Evolutionary conservation across 2,797 vertebrate genomes (phyloP).

Genomic region (Tapera naevia): DNA sequence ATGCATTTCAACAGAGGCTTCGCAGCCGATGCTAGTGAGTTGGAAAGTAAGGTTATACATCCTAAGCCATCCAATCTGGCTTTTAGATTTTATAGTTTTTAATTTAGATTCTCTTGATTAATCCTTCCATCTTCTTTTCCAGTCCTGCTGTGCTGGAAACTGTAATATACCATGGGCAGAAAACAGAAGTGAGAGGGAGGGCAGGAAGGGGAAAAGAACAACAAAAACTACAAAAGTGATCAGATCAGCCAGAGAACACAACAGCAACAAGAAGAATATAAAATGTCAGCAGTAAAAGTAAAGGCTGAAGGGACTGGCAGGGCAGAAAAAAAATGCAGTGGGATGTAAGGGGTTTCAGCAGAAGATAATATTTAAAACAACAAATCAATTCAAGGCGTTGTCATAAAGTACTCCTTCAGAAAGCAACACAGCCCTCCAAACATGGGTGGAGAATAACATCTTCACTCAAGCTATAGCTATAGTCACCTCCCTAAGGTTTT

Average conservation of each 20-base stretch:
- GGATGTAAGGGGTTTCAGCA: neutral
- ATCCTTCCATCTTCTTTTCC: constrained; percentile 7
- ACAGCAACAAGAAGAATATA: neutral
- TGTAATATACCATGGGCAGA: neutral
- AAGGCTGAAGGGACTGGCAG: neutral
- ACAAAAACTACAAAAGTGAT: neutral
- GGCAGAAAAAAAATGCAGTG: neutral
- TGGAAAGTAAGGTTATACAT: neutral
- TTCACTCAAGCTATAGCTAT: neutral
- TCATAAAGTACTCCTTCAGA: neutral
- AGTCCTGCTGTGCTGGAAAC: neutral
- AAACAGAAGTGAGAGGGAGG: constrained; percentile 9
- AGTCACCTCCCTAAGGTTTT: neutral
- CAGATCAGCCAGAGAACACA: neutral
- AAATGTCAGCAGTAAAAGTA: neutral
- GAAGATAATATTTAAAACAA: constrained; percentile 13
- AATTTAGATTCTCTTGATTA: constrained; percentile 41
- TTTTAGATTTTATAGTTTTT: constrained; percentile 38
- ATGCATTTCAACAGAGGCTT: neutral
- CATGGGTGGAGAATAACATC: neutral
- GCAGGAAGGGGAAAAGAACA: constrained; percentile 1
- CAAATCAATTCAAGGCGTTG: neutral
- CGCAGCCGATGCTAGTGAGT: neutral
- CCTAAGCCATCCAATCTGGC: neutral
- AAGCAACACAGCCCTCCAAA: neutral